These are phyloP conservation scores for Rostratula benghalensis DNA, from an alignment of 2,113 vertebrate genomes.

Conservation along the genomic window DNA sequence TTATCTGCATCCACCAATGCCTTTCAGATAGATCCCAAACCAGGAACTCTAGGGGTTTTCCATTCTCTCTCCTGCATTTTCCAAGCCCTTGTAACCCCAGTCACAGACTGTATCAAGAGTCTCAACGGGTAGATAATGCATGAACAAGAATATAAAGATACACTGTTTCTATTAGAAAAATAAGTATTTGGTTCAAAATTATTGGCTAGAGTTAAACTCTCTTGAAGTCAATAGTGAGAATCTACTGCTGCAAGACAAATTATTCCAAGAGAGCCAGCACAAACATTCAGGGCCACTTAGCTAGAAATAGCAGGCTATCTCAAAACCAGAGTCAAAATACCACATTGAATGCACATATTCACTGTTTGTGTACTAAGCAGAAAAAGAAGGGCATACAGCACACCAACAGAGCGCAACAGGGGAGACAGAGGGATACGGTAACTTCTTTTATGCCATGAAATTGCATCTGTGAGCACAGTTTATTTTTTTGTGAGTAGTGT, in stretches of 20 bases:
- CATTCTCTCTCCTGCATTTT: neutral
- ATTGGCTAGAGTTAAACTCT: neutral
- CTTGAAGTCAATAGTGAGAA: neutral
- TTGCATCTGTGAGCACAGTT: neutral
- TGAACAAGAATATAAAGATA: neutral
- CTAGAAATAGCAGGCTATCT: neutral
- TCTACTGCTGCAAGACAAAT: neutral
- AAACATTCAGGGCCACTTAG: neutral
- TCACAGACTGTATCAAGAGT: neutral
- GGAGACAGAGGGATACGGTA: neutral
- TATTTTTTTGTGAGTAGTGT: neutral
- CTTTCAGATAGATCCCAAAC: neutral
- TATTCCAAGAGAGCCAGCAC: neutral
- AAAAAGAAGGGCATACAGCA: neutral
- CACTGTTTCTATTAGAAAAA: neutral
- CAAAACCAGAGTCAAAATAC: neutral
- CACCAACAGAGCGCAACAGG: neutral
- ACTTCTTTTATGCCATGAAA: neutral
- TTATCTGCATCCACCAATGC: neutral
- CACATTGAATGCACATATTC: neutral
- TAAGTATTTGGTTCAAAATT: neutral
- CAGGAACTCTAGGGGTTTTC: neutral
- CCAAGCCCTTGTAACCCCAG: neutral
- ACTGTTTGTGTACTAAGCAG: neutral
- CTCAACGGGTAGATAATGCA: neutral